Percentiles rank a stretch among this genome's conserved stretches.
These are phyloP conservation scores for Cricetomys ansorgei DNA, from an alignment of 2,113 vertebrate species.

Conservation along the genomic window DNA sequence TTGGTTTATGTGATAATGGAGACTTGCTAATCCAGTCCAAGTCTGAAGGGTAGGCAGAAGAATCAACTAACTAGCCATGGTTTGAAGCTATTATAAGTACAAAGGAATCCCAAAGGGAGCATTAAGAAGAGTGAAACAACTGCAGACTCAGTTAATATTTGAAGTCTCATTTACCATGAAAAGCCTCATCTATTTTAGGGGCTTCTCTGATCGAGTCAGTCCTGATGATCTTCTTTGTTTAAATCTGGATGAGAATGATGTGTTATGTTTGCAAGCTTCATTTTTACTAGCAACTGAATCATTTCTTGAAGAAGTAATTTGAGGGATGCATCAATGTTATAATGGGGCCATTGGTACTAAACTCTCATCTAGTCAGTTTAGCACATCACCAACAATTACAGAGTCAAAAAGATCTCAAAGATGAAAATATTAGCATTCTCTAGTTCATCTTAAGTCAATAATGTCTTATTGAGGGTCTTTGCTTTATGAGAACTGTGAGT, in stretches of 20 bases:
- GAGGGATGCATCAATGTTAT: neutral
- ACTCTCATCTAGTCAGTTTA: neutral
- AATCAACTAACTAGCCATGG: rapidly evolving
- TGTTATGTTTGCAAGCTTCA: neutral
- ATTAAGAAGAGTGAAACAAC: neutral
- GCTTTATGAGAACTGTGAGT: neutral
- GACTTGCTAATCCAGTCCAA: neutral
- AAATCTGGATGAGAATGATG: neutral
- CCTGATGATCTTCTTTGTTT: neutral
- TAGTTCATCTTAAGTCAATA: neutral
- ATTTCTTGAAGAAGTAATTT: neutral
- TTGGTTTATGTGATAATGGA: neutral
- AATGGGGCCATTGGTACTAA: neutral
- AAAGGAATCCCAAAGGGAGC: neutral
- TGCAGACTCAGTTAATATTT: neutral
- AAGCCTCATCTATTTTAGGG: neutral
- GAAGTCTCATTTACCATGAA: neutral
- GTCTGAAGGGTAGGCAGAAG: neutral
- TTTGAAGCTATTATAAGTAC: neutral
- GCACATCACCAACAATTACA: neutral
- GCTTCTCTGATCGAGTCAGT: neutral
- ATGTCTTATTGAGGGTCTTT: neutral
- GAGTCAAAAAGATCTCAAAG: neutral
- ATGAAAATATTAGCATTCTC: neutral
- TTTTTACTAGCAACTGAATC: neutral